Percentiles rank a stretch among this genome's conserved stretches.
Conservation (phyloP, 2,888 invertebrate species). For the Gnatocerus cornutus region DNA sequence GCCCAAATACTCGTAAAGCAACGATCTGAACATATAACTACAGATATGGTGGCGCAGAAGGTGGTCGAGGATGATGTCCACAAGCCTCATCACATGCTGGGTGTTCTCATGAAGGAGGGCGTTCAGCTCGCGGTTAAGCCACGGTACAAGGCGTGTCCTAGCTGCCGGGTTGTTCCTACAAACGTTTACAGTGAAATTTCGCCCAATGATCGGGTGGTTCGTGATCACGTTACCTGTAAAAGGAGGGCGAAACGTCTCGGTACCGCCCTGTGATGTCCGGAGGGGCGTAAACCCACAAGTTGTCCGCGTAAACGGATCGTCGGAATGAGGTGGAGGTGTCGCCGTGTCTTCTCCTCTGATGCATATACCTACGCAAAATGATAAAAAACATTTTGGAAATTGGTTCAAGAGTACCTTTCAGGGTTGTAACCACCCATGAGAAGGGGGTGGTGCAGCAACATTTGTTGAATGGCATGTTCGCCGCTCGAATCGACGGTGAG, state of each 20-base stretch:
- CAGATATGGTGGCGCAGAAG: slow-evolving; percentile 80
- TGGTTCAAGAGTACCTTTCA: slow-evolving; percentile 52
- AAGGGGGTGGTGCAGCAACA: slow-evolving; percentile 72
- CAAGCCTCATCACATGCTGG: slow-evolving; percentile 77
- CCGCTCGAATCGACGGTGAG: slow-evolving; percentile 77
- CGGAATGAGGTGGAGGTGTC: slow-evolving; percentile 72
- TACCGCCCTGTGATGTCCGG: slow-evolving; percentile 81
- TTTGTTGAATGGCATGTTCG: slow-evolving; percentile 76
- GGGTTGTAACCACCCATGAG: slow-evolving; percentile 58
- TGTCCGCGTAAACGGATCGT: slow-evolving; percentile 83
- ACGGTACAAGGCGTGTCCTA: slow-evolving; percentile 87
- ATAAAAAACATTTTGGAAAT: neutral
- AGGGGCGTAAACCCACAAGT: slow-evolving; percentile 83
- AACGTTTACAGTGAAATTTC: neutral
- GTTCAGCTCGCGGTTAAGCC: slow-evolving; percentile 90
- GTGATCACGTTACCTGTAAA: slow-evolving; percentile 76
- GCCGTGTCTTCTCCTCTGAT: slow-evolving; percentile 56
- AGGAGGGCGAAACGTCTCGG: slow-evolving; percentile 83
- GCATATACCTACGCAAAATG: slow-evolving; percentile 25
- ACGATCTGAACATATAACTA: slow-evolving; percentile 81
- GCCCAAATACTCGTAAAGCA: slow-evolving; percentile 81
- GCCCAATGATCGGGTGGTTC: too few relatives aligned
- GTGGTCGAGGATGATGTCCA: slow-evolving; percentile 81
- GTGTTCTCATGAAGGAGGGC: slow-evolving; percentile 81
- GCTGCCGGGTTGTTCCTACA: slow-evolving; percentile 78